Conservation (phyloP, 2,797 vertebrate species). For the Chanos chanos region DNA sequence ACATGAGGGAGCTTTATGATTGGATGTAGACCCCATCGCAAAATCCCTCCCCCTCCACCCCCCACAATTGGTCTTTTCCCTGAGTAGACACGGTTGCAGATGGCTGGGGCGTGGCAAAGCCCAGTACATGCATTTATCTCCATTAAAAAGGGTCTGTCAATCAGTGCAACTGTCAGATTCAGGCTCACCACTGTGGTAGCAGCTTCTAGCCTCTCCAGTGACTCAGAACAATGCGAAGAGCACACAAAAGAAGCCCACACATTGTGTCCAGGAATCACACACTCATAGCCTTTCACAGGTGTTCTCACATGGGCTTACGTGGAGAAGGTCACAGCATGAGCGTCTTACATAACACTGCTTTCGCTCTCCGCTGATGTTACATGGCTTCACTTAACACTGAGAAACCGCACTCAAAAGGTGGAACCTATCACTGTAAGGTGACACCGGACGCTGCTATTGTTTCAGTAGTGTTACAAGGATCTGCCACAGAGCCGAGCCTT, state of each 20-base stretch:
- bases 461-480: slow-evolving; percentile 21
- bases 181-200: background rate
- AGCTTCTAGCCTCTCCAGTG: slow-evolving; percentile 6
- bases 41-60: background rate
- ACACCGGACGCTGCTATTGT: slow-evolving; percentile 43
- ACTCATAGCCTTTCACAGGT: background rate
- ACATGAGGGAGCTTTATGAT: slow-evolving; percentile 56
- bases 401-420: background rate
- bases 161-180: slow-evolving; percentile 28
- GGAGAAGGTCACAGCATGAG: background rate
- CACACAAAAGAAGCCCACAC: background rate
- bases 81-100: slow-evolving; percentile 58
- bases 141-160: slow-evolving; percentile 61
- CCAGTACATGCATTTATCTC: slow-evolving; percentile 65
- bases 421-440: slow-evolving; percentile 29
- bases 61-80: slow-evolving; percentile 19
- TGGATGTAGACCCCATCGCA: slow-evolving; percentile 39
- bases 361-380: slow-evolving; percentile 1
- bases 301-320: background rate
- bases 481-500: slow-evolving; percentile 3
- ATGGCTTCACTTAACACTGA: background rate
- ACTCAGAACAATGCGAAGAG: background rate
- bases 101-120: slow-evolving; percentile 59
- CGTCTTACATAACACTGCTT: slow-evolving; percentile 10
- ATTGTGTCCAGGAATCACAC: background rate